Evolutionary conservation across 2,113 vertebrate species (phyloP).

Genomic region (Anoplopoma fimbria): DNA sequence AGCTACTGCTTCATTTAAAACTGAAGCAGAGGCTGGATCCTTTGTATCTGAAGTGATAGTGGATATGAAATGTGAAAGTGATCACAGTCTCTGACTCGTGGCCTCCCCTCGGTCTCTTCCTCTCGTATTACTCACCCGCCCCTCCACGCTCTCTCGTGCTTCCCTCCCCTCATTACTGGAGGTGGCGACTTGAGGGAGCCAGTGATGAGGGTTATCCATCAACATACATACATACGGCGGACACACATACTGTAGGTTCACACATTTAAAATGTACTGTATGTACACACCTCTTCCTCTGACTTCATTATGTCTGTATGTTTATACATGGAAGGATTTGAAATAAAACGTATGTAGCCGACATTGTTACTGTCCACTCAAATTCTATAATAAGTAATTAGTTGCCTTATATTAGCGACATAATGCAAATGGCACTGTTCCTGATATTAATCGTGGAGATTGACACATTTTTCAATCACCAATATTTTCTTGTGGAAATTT

Average conservation of each 20-base stretch:
- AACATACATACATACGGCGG: not conserved
- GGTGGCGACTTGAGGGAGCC: not conserved
- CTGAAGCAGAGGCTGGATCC: not conserved
- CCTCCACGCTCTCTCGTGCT: not conserved
- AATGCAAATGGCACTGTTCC: too few relatives aligned
- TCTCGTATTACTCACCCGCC: not conserved
- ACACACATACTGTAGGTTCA: not conserved
- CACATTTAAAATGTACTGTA: not conserved
- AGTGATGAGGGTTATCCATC: not conserved
- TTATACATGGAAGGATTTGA: not conserved
- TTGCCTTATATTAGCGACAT: not conserved
- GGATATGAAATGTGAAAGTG: not conserved
- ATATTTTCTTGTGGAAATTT: not conserved
- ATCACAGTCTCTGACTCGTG: not conserved
- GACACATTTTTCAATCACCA: not conserved
- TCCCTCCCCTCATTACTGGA: not conserved
- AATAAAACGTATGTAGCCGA: not conserved
- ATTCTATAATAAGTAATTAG: not conserved
- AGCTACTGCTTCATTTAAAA: not conserved
- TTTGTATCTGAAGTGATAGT: not conserved
- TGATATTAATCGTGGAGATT: not conserved
- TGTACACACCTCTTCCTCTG: not conserved
- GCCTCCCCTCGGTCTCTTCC: too few relatives aligned
- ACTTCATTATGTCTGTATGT: not conserved
- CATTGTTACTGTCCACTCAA: not conserved